Evolutionary conservation across 2,797 vertebrate species (phyloP), one percentile per base, ranked within the genome.

Genomic region (Amniataba percoides): DNA sequence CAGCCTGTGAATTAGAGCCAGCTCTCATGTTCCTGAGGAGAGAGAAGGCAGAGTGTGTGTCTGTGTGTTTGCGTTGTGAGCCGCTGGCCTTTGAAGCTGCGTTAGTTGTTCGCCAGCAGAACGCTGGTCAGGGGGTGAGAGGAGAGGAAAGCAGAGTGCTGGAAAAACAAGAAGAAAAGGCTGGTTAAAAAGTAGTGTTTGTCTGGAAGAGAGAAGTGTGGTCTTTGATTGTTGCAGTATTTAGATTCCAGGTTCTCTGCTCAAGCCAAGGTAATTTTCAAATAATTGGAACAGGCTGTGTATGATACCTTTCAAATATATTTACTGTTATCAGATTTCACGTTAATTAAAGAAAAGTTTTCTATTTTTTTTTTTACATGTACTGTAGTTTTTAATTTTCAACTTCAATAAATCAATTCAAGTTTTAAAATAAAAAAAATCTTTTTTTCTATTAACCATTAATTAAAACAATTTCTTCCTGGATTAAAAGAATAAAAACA

Each of bases 1-100:
- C 88, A 89, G 90, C 87, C 92, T 90, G 89, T 89, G 92, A 94
- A 92, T 94, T 86, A 92, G 86, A 93, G 86, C 81, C 88, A 85
- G 85, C 87, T 90, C 91, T 90, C 89, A 86, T 87, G 85, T 90
- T 93, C 87, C 89, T 80, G 86, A 90, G 90, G 85, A 91, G 78
- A 75, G 76, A 70, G 75, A 68, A 77, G 71, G 45, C 55, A 60
- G 77, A 39, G 83, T 52, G 65, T 77, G 55, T 72, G 43, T 68
- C 19, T 80, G 66, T 89, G 89, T 83, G 71, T 90, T 74, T 89
- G 79, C 63, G 45, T 81, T 87, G 77, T 87, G 76, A 64, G 76
- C 73, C 46, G 53, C 63, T 86, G 80, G 85, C 79, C 88, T 90
- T 89, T 88, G 86, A 89, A 87, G 88, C 67, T 65, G 71, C 25